phyloP scores from a whole-genome alignment of 1,140 invertebrate genomes.

The Goniozus legneri region DNA sequence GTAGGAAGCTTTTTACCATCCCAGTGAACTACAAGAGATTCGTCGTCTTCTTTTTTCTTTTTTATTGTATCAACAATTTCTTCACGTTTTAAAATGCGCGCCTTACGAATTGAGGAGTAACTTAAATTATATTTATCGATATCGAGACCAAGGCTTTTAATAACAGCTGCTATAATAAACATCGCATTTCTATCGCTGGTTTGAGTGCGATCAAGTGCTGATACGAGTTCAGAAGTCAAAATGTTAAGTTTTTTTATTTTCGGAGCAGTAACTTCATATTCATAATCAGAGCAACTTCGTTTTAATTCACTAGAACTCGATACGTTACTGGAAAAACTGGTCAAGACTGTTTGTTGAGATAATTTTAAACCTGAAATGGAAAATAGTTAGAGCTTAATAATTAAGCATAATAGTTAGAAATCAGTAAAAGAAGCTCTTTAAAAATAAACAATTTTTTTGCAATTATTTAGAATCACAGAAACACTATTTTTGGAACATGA shows the following conservation, averaged over 20 bases:
- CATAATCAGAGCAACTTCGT: background rate
- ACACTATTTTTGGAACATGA: background rate
- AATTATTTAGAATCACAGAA: background rate
- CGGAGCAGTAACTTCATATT: background rate
- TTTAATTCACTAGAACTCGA: background rate
- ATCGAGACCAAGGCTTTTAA: background rate
- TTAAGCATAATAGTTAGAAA: background rate
- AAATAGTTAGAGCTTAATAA: background rate
- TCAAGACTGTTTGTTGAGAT: background rate
- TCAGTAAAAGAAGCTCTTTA: background rate
- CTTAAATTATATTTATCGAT: background rate
- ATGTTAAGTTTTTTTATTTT: background rate
- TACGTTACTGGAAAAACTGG: background rate
- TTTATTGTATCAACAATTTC: slow-evolving; percentile 9
- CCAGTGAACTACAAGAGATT: slow-evolving; percentile 11
- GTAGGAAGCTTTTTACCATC: slow-evolving; percentile 15
- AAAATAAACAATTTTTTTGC: background rate
- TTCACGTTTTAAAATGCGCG: slow-evolving; percentile 6
- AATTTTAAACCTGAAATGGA: background rate
- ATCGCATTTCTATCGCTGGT: background rate
- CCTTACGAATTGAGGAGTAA: slow-evolving; percentile 8
- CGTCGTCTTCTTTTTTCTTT: background rate
- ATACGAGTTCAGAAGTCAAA: background rate
- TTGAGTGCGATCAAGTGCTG: background rate
- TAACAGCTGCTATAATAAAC: background rate